Evolutionary conservation across 1,140 invertebrate genomes (phyloP).

Genomic region (Gryllus bimaculatus): DNA sequence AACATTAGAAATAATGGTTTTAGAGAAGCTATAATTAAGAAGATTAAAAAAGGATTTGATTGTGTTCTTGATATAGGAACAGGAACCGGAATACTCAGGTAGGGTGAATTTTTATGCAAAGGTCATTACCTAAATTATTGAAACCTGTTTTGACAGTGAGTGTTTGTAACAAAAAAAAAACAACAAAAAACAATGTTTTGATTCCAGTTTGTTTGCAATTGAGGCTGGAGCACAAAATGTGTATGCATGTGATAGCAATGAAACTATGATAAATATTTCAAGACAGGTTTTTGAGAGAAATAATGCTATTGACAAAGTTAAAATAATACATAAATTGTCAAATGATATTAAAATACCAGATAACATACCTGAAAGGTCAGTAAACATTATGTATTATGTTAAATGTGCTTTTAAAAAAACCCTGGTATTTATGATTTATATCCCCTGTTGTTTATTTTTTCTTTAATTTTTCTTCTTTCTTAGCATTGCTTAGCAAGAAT

Average conservation of each 20-base stretch:
- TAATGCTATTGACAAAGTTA: slow-evolving; percentile 31
- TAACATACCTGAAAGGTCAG: slow-evolving; percentile 43
- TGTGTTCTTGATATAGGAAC: slow-evolving; percentile 64
- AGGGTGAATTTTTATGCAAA: not conserved
- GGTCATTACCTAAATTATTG: not conserved
- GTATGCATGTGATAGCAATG: slow-evolving; percentile 55
- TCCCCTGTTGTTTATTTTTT: too few species aligned
- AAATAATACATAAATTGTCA: slow-evolving; percentile 42
- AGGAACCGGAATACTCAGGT: slow-evolving; percentile 57
- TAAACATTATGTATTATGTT: too few species aligned
- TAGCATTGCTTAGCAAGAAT: too few species aligned
- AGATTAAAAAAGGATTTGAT: slow-evolving; percentile 38
- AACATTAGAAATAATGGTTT: slow-evolving; percentile 53
- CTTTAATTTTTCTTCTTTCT: too few species aligned
- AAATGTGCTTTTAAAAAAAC: too few species aligned
- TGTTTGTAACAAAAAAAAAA: not conserved
- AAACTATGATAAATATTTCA: slow-evolving; percentile 50
- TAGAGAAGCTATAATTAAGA: slow-evolving; percentile 48
- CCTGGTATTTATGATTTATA: too few species aligned
- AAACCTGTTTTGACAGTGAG: not conserved
- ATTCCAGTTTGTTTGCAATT: slow-evolving; percentile 50
- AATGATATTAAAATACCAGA: slow-evolving; percentile 40
- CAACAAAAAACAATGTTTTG: not conserved
- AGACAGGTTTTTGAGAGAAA: slow-evolving; percentile 45
- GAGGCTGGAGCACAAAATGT: slow-evolving; percentile 44